phyloP scores from a whole-genome alignment of 2,888 invertebrate genomes.

The Volucella bombylans region DNA sequence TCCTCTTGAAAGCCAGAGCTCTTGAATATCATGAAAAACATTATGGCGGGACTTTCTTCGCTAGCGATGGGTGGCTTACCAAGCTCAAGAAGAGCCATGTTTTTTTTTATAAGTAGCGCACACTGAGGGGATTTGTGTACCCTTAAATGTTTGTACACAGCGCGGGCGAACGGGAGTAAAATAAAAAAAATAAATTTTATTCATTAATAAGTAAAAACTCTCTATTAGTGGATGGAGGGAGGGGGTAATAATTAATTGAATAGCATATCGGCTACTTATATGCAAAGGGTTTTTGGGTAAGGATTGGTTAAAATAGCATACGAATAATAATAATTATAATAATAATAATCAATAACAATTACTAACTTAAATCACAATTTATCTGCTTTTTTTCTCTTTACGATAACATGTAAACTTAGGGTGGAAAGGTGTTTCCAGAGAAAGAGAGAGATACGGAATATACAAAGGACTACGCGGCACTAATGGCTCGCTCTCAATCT shows the following conservation, averaged over 20 bases:
- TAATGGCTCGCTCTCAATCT: no score
- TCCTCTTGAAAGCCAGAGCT: no score
- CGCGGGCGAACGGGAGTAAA: no score
- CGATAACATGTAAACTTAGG: constrained; percentile 52
- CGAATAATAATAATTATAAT: constrained; percentile 52
- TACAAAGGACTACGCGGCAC: no score
- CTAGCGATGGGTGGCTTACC: no score
- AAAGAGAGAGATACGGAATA: constrained; percentile 23
- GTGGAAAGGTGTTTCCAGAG: constrained; percentile 37
- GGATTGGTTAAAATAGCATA: no score
- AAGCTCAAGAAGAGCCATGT: no score
- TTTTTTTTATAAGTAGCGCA: no score
- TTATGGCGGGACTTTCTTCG: no score
- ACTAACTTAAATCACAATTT: constrained; percentile 74
- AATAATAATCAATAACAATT: constrained; percentile 69
- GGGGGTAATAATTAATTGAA: constrained; percentile 43
- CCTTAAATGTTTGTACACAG: no score
- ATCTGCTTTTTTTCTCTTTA: constrained; percentile 63
- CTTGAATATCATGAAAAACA: no score
- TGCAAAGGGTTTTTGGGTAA: background rate
- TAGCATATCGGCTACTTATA: constrained; percentile 33
- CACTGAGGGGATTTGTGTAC: no score
- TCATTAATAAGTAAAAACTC: constrained; percentile 57
- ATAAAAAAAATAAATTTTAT: constrained; percentile 55
- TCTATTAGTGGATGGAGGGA: constrained; percentile 17